Evolutionary conservation across 2,113 vertebrate species (phyloP), one percentile per base, ranked within the genome.

Genomic region (Podilymbus podiceps): DNA sequence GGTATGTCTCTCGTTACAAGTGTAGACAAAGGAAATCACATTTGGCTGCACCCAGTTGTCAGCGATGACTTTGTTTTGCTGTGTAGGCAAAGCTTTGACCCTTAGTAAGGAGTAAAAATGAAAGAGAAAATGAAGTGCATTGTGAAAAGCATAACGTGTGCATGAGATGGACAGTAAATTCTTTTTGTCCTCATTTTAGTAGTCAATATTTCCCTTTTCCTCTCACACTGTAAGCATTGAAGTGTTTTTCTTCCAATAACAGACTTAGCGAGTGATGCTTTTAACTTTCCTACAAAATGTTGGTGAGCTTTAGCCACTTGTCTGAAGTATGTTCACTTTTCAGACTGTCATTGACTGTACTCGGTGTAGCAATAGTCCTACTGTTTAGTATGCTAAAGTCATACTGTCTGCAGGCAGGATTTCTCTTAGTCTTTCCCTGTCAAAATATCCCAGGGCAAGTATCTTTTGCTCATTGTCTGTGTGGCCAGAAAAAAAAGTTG

Each of bases 41-140:
- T 80, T 91, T 85, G 79, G 44, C 72, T 86, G 85, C 72, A 27
- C 75, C 25, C 33, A 49, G 89, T 95, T 95, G 90, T 95, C 88
- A 93, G 56, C 76, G 72, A 1, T 84, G 59, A 92, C 94, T 96
- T 93, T 9, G 11, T 63, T 96, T 72, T 6, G 30, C 79, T n/a
- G 3, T 56, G 46, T 77, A 88, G 85, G 71, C 72, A 42, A 69
- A 86, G 49, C 52, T 84, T 77, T 84, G 75, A 88, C 78, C 23
- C 0, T 59, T 77, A 33, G 44, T 71, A 71, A 85, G n/a, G 67
- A 3, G 3, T 62, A 59, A 88, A 92, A 94, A 79, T 46, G 66
- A 76, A 59, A 88, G 55, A 85, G 66, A 92, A 92, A 60, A 58
- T 80, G 2, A 56, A 86, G 42, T 25, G n/a, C 67, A 8, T 88